Conservation (phyloP, 2,797 vertebrate species). For the Morelia viridis region DNA sequence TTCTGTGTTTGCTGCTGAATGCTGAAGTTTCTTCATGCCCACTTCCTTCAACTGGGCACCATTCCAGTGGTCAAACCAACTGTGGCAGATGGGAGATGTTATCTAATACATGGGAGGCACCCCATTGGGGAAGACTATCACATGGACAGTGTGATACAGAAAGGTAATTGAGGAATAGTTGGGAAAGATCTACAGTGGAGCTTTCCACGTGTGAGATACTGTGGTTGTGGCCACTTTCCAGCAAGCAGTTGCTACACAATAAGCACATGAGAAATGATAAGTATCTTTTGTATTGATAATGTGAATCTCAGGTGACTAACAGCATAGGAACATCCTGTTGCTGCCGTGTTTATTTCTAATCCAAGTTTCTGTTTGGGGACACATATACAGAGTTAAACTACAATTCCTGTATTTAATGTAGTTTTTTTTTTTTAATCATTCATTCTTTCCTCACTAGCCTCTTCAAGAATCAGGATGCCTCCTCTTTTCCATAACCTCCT, state of each 20-base stretch:
- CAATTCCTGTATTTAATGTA: background rate
- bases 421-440: background rate
- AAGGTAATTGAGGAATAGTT: background rate
- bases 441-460: background rate
- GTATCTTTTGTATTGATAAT: background rate
- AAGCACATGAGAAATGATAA: background rate
- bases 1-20: background rate
- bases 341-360: background rate
- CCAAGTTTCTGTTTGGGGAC: background rate
- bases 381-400: background rate
- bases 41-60: background rate
- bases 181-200: background rate
- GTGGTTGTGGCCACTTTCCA: background rate
- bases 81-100: background rate
- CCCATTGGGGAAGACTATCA: background rate
- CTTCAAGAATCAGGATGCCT: background rate
- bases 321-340: background rate
- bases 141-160: background rate
- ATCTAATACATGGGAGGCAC: background rate
- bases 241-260: background rate
- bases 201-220: background rate
- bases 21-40: background rate
- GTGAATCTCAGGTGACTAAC: background rate
- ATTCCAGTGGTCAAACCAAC: background rate
- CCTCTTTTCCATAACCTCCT: background rate